Evolutionary conservation across 2,888 invertebrate species (phyloP).

Genomic region (Noctua fimbriata): DNA sequence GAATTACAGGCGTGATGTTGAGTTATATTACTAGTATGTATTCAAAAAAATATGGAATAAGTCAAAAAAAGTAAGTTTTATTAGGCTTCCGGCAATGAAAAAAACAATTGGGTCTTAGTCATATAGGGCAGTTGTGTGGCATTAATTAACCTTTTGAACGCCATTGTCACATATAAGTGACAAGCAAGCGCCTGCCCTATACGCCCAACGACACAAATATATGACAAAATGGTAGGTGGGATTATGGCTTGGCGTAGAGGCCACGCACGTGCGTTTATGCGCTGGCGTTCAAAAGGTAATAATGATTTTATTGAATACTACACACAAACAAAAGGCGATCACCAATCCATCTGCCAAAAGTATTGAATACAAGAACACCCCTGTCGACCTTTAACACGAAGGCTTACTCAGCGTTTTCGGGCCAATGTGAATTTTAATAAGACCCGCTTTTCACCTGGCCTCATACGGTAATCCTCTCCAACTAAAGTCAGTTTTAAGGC

Average conservation of each 20-base stretch:
- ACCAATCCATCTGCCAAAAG: neutral
- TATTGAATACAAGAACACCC: neutral
- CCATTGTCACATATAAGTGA: too few species aligned
- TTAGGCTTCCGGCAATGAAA: neutral
- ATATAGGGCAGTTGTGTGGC: neutral
- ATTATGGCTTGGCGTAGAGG: too few species aligned
- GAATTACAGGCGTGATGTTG: too few species aligned
- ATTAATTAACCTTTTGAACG: too few species aligned
- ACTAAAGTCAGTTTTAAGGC: constrained; percentile 34
- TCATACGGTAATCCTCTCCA: constrained; percentile 25
- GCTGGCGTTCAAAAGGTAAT: too few species aligned
- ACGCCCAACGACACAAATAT: too few species aligned
- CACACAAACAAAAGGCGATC: neutral
- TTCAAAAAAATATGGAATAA: neutral
- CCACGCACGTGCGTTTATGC: too few species aligned
- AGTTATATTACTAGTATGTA: neutral
- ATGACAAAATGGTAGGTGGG: too few species aligned
- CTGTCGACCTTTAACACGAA: neutral
- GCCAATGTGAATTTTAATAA: constrained; percentile 21
- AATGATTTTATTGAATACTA: neutral
- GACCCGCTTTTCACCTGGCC: constrained; percentile 9
- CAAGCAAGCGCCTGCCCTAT: too few species aligned
- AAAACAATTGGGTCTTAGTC: neutral
- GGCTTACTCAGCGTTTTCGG: constrained; percentile 12
- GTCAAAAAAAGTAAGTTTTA: neutral